Base-by-base conservation (phyloP, 2,888 invertebrate species). In the Scaptomyza parva region DNA sequence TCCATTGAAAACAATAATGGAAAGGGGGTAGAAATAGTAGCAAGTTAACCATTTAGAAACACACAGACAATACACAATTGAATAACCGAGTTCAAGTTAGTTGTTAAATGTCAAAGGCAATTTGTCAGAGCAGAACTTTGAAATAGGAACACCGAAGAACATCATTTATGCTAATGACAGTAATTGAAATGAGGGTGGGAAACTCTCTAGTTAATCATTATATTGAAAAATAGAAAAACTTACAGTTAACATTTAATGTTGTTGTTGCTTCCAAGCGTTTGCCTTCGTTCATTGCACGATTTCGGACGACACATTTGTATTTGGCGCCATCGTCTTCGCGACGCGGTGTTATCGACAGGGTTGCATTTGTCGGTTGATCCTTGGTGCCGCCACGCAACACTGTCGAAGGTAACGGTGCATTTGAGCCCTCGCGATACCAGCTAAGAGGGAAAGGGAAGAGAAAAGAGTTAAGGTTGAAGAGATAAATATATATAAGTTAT, bases 221-320 rank as follows among this genome's bases (percentile, higher is more conserved):
- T 20, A 18, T 12, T 18, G 6, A 14, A 22, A 14, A 14, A 4
- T 9, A 5, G n/a, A 6, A 3, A 11, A 2, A 96, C 96, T 96
- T 92, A 97, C 97, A 98, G 92, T 97, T 97, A 71, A 98, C 97
- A 91, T 95, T 96, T 61, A 98, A 93, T 22, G 95, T 95, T 69
- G 97, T 95, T 12, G 94, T 94, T 14, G 96, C 94, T 84, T 96
- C 96, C 71, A 97, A 92, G 78, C 96, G 96, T 62, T 95, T 94
- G 40, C 95, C 96, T 63, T 96, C 95, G 1, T 95, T 94, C 94
- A 98, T 95, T 74, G 97, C 98, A 45, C 97, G 93, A 92, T 98
- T 98, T 93, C 96, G 95, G 52, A 98, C 97, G 72, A 96, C 95
- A 91, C 98, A 98, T 64, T 96, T 94, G 92, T 95, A 97, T 52